A percentile compares a stretch with the other conserved stretches of the same genome.
Conservation (phyloP, 2,113 vertebrate species). For the Chlorodrepanis virens region DNA sequence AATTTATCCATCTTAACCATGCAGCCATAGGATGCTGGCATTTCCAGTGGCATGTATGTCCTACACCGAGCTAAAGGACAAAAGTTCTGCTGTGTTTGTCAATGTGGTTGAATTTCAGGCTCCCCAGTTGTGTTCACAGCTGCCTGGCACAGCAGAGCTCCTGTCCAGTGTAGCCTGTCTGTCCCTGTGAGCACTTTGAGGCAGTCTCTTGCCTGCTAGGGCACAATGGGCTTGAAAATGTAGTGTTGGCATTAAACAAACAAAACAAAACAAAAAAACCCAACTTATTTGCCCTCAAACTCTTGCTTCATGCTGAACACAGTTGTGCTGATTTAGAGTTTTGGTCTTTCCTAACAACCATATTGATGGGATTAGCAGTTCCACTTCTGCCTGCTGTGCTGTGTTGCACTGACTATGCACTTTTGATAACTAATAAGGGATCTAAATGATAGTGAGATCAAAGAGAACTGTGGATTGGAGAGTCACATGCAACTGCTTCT, state of each 20-base stretch:
- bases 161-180: accelerated
- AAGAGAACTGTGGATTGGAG: not conserved
- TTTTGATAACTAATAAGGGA: not conserved
- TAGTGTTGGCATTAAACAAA: not conserved
- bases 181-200: not conserved
- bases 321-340: not conserved
- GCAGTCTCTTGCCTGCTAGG: not conserved
- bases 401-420: not conserved
- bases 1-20: not conserved
- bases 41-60: not conserved
- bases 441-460: not conserved
- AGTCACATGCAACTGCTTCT: not conserved
- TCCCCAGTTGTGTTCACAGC: not conserved
- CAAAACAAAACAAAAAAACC: not conserved
- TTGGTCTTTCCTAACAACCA: not conserved
- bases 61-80: not conserved
- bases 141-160: not conserved
- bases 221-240: not conserved
- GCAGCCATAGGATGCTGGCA: not conserved
- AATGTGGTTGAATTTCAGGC: not conserved
- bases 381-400: not conserved
- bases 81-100: not conserved
- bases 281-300: not conserved
- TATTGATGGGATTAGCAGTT: not conserved
- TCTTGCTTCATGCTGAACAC: not conserved